Evolutionary conservation across 2,797 vertebrate species (phyloP).

Genomic region (Nannoperca australis): DNA sequence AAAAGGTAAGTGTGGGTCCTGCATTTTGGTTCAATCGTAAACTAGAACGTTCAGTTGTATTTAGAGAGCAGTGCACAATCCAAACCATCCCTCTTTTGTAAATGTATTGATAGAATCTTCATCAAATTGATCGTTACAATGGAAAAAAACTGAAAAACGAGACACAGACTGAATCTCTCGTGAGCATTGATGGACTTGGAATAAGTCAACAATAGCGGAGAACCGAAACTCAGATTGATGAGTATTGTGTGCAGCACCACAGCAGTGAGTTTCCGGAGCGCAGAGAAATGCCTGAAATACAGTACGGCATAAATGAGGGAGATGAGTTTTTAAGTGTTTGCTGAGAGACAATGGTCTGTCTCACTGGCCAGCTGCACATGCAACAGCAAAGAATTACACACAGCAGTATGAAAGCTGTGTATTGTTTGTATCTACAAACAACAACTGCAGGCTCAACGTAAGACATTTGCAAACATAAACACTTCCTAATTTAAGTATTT

Average conservation of each 20-base stretch:
- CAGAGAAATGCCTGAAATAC: slow-evolving; percentile 53
- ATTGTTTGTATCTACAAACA: slow-evolving; percentile 27
- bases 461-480: slow-evolving; percentile 18
- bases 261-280: slow-evolving; percentile 38
- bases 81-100: slow-evolving; percentile 15
- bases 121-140: not conserved
- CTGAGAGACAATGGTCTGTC: slow-evolving; percentile 45
- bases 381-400: slow-evolving; percentile 8
- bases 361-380: slow-evolving; percentile 31
- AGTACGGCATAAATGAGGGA: slow-evolving; percentile 50
- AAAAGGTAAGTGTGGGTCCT: not conserved
- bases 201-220: slow-evolving; percentile 31
- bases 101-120: slow-evolving; percentile 6
- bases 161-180: not conserved
- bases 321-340: slow-evolving; percentile 50
- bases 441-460: slow-evolving; percentile 14
- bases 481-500: not conserved
- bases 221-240: slow-evolving; percentile 44
- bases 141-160: slow-evolving; percentile 6
- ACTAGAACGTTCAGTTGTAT: not conserved
- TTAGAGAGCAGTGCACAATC: not conserved
- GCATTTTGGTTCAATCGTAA: not conserved
- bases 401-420: slow-evolving; percentile 18
- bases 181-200: slow-evolving; percentile 16
- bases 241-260: slow-evolving; percentile 38